Evolutionary conservation across 2,888 invertebrate genomes (phyloP).

Genomic region (Conomelus anceps): DNA sequence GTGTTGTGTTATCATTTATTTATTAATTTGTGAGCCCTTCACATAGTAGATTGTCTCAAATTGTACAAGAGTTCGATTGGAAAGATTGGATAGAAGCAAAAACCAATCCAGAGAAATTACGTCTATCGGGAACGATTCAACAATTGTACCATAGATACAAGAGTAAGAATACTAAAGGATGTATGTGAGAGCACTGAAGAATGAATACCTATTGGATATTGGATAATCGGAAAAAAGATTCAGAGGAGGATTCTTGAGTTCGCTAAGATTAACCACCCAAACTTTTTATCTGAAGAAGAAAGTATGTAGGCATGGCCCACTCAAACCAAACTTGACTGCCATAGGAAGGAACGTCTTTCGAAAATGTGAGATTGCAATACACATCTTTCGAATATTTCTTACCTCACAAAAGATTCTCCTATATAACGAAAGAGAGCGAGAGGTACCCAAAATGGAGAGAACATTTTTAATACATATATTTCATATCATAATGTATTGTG

Average conservation of each 20-base stretch:
- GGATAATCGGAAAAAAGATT: too few species aligned
- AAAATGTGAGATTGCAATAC: not conserved
- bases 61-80: not conserved
- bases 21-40: too few species aligned
- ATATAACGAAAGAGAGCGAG: too few species aligned
- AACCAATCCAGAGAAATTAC: not conserved
- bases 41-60: too few species aligned
- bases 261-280: not conserved
- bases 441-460: too few species aligned
- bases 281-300: too few species aligned
- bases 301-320: too few species aligned
- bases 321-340: not conserved
- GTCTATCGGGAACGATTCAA: not conserved
- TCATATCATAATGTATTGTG: too few species aligned
- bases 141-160: not conserved
- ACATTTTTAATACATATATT: too few species aligned
- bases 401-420: not conserved
- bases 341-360: not conserved
- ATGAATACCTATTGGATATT: too few species aligned
- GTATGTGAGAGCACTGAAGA: not conserved
- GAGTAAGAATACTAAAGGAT: not conserved
- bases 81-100: not conserved
- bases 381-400: not conserved
- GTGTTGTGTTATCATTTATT: too few species aligned
- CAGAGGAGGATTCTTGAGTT: not conserved